Conservation (phyloP, 2,888 invertebrate genomes). For the Drosophila histrio region DNA sequence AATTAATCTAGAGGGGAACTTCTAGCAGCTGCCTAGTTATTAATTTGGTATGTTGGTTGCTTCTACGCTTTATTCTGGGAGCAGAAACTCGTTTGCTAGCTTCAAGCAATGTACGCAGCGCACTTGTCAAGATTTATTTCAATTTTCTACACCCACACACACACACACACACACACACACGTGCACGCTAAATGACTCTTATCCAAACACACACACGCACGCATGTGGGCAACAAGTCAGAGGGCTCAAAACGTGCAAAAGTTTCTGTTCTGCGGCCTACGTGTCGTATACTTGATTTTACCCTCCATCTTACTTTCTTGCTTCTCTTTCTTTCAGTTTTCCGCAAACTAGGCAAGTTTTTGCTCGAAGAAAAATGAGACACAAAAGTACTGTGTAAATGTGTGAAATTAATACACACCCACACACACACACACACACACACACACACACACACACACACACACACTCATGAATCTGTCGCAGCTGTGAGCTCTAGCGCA, state of each 20-base stretch:
- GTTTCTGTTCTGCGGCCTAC: conserved; percentile 45
- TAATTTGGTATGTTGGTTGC: conserved; percentile 46
- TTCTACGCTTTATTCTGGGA: neutral
- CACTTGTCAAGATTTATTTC: conserved; percentile 77
- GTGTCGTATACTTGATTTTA: conserved; percentile 48
- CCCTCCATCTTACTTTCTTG: conserved; percentile 9
- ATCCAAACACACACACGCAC: conserved; percentile 44
- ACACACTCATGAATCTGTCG: conserved; percentile 10
- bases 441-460: conserved; percentile 9
- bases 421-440: conserved; percentile 32
- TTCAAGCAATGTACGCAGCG: conserved; percentile 50
- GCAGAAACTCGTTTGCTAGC: conserved; percentile 30
- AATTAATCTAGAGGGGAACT: conserved; percentile 56
- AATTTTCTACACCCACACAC: conserved; percentile 58
- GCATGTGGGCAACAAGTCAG: conserved; percentile 58
- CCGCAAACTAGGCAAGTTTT: conserved; percentile 55
- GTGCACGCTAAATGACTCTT: conserved; percentile 54
- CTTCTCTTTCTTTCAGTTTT: conserved; percentile 26
- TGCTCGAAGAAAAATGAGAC: conserved; percentile 57
- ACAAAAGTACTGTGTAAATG: conserved; percentile 73
- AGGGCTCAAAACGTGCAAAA: conserved; percentile 48
- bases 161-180: conserved; percentile 11
- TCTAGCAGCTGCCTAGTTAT: conserved; percentile 51
- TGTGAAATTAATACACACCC: conserved; percentile 68
- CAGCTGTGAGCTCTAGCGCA: conserved; percentile 16